Evolutionary conservation across 2,113 vertebrate species (phyloP).

Genomic region (Mesocricetus auratus): DNA sequence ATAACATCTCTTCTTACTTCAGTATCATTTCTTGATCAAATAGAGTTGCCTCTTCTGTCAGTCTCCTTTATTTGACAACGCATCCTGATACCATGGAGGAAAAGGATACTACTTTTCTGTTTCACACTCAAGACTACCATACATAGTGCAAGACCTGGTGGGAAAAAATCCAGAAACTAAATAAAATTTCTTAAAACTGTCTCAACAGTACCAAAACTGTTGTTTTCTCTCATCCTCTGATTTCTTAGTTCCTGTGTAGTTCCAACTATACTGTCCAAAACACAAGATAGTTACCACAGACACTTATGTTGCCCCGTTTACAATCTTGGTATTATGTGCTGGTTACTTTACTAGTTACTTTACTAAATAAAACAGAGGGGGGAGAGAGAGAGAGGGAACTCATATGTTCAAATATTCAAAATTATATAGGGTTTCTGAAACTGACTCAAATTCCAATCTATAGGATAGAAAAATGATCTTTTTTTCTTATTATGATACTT

Average conservation of each 20-base stretch:
- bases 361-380: no score
- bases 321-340: neutral
- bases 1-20: neutral
- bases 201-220: neutral
- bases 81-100: neutral
- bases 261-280: neutral
- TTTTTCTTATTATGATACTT: neutral
- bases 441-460: neutral
- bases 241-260: neutral
- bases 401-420: neutral
- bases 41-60: neutral
- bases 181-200: neutral
- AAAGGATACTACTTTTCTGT: neutral
- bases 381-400: neutral
- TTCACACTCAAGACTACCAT: neutral
- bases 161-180: neutral
- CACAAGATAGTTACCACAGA: neutral
- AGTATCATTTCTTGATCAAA: neutral
- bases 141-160: neutral
- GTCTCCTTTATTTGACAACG: neutral
- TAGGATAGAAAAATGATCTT: neutral
- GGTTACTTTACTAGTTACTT: neutral
- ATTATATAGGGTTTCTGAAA: neutral
- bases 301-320: neutral
- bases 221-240: neutral